phyloP scores from a whole-genome alignment of 2,888 invertebrate genomes.

The Hydropsyche betteni region DNA sequence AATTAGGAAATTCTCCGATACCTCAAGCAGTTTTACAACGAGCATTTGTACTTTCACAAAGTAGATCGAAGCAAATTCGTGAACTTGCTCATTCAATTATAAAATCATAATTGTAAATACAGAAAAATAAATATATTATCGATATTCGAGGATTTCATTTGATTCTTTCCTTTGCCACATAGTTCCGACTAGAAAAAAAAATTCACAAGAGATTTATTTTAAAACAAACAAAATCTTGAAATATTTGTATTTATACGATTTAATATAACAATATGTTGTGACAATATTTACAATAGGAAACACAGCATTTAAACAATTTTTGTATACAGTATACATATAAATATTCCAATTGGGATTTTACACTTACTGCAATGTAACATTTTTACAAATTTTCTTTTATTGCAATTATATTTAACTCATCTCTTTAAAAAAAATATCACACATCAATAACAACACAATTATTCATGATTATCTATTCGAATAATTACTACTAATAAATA shows the following conservation, averaged over 20 bases:
- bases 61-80: conserved; percentile 46
- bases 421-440: conserved; percentile 27
- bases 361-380: conserved; percentile 47
- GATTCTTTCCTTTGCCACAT: background rate
- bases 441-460: conserved; percentile 26
- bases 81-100: conserved; percentile 38
- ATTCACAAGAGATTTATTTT: background rate
- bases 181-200: conserved; percentile 17
- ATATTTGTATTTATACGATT: conserved; percentile 52
- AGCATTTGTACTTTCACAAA: conserved; percentile 43
- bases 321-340: conserved; percentile 41
- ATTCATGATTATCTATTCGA: conserved; percentile 15
- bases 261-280: conserved; percentile 49
- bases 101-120: background rate
- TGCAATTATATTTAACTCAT: conserved; percentile 38
- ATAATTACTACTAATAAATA: conserved; percentile 28
- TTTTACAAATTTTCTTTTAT: conserved; percentile 40
- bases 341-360: conserved; percentile 47
- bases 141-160: background rate
- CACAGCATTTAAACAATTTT: conserved; percentile 43
- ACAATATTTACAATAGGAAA: conserved; percentile 49
- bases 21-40: conserved; percentile 39
- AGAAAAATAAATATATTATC: conserved; percentile 19
- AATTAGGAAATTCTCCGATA: conserved; percentile 43
- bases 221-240: conserved; percentile 48